Conservation (phyloP, 2,113 vertebrate genomes). For the Gavia stellata region DNA sequence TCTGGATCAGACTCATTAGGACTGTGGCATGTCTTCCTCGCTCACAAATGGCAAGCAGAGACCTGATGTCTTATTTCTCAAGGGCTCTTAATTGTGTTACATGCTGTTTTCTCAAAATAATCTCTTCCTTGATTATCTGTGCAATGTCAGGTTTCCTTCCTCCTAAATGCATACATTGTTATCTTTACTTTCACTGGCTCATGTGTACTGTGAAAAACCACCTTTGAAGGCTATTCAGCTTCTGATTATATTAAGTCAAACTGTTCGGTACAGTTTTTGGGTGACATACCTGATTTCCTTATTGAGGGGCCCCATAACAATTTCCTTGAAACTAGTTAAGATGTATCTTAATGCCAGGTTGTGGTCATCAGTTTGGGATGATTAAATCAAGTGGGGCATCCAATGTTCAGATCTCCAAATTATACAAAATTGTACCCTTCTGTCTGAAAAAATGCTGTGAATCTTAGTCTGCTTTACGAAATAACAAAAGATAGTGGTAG, state of each 20-base stretch:
- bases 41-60: constrained; percentile 14
- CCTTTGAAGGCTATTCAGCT: not conserved
- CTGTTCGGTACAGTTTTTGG: not conserved
- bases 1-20: constrained; percentile 18
- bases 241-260: not conserved
- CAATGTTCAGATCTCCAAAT: not conserved
- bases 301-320: not conserved
- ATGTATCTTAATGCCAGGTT: not conserved
- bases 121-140: not conserved
- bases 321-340: not conserved
- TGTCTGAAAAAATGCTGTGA: not conserved
- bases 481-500: not conserved
- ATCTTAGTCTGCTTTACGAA: not conserved
- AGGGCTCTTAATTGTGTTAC: not conserved
- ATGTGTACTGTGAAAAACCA: not conserved
- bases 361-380: not conserved
- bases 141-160: not conserved
- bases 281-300: not conserved
- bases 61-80: not conserved
- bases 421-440: not conserved
- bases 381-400: not conserved
- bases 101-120: constrained; percentile 9
- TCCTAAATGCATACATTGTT: not conserved
- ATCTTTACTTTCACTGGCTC: not conserved
- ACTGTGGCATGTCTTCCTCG: not conserved